Evolutionary conservation across 1,140 invertebrate genomes (phyloP).

Genomic region (Saccostrea glomerata): DNA sequence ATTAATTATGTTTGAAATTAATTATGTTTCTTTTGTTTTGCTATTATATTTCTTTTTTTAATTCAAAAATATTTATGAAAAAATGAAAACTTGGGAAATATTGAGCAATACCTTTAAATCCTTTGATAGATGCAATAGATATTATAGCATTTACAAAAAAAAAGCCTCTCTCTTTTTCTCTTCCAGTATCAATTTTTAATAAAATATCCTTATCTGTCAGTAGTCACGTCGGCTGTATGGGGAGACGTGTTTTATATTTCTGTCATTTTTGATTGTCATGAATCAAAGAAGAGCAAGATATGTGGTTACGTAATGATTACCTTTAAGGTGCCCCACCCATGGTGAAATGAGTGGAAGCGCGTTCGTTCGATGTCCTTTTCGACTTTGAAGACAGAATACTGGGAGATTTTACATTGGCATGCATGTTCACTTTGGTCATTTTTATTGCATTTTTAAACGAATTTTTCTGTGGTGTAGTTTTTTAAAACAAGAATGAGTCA

Average conservation of each 20-base stretch:
- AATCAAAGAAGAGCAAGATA: background rate
- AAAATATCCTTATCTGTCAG: background rate
- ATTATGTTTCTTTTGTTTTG: no score
- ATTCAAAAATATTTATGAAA: no score
- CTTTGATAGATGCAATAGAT: no score
- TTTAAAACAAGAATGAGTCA: background rate
- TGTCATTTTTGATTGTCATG: background rate
- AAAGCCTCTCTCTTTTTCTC: background rate
- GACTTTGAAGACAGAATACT: background rate
- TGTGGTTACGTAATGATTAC: conserved; percentile 1
- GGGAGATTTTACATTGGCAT: background rate
- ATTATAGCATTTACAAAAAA: no score
- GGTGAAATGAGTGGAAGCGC: background rate
- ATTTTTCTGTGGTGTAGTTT: background rate
- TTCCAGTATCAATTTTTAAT: background rate
- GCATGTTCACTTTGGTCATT: conserved; percentile 17
- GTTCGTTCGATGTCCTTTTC: background rate
- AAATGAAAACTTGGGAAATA: no score
- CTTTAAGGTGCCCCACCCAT: background rate
- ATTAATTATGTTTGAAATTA: no score
- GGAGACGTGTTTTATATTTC: conserved; percentile 18
- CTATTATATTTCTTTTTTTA: no score
- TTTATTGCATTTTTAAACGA: background rate
- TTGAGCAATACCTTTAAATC: no score
- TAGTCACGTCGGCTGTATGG: background rate